These are phyloP conservation scores for Cydia splendana DNA, from an alignment of 1,140 invertebrate species.

Conservation along the genomic window DNA sequence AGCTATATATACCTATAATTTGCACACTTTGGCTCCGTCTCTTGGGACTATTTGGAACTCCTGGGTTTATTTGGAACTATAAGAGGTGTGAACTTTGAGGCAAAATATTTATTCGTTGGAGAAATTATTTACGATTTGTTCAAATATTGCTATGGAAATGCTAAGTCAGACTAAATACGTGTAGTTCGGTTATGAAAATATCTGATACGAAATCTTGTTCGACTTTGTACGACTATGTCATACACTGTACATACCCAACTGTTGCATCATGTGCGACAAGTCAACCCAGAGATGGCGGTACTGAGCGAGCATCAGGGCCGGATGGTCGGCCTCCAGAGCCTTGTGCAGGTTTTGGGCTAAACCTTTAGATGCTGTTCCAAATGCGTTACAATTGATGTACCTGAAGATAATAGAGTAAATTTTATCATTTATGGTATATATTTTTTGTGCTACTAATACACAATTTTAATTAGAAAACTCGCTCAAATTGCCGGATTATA, in stretches of 20 bases:
- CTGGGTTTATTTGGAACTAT: background rate
- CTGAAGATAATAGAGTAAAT: slow-evolving; percentile 43
- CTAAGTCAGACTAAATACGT: too few relatives aligned
- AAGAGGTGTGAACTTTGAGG: background rate
- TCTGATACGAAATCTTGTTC: too few relatives aligned
- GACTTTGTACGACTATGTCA: too few relatives aligned
- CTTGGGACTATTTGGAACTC: background rate
- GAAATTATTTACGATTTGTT: background rate
- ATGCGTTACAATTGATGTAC: slow-evolving; percentile 84
- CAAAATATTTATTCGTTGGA: background rate
- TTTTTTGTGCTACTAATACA: too few relatives aligned
- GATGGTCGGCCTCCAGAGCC: slow-evolving; percentile 81
- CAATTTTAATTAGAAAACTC: too few relatives aligned
- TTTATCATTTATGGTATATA: too few relatives aligned
- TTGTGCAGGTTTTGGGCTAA: slow-evolving; percentile 81
- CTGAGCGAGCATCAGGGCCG: slow-evolving; percentile 82
- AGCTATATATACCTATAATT: background rate
- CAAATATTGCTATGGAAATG: too few relatives aligned
- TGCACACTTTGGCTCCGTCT: background rate
- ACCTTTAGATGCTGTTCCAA: slow-evolving; percentile 82
- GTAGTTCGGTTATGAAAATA: too few relatives aligned
- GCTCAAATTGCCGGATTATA: too few relatives aligned
- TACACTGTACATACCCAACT: slow-evolving; percentile 76
- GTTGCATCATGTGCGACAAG: slow-evolving; percentile 86
- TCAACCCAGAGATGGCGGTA: slow-evolving; percentile 85